phyloP scores from a whole-genome alignment of 1,140 invertebrate species.

The Apis mellifera region DNA sequence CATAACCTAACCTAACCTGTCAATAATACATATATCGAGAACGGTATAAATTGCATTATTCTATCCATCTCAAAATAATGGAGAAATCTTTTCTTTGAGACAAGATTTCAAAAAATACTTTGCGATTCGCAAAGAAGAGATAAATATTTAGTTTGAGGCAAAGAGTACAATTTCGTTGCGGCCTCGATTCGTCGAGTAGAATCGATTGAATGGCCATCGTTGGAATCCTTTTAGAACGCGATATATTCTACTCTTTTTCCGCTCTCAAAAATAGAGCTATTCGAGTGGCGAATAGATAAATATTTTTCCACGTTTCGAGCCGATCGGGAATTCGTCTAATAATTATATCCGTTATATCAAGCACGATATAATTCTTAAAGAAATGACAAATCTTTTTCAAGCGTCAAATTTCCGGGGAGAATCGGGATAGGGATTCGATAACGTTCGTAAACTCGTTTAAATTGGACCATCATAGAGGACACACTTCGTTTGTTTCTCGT shows the following conservation, averaged over 20 bases:
- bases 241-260: background rate
- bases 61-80: background rate
- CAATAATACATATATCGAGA: background rate
- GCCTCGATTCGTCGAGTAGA: background rate
- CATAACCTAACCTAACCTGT: too few species aligned
- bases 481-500: background rate
- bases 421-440: background rate
- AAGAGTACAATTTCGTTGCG: background rate
- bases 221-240: background rate
- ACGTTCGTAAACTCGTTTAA: background rate
- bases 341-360: slow-evolving; percentile 8
- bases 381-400: background rate
- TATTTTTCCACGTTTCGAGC: slow-evolving; percentile 50
- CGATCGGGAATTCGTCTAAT: slow-evolving; percentile 10
- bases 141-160: slow-evolving; percentile 22
- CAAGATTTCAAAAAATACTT: background rate
- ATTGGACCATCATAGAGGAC: background rate
- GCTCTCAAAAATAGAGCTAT: slow-evolving; percentile 42
- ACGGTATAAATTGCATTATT: background rate
- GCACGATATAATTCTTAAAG: slow-evolving; percentile 1
- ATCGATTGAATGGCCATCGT: slow-evolving; percentile 23
- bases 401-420: background rate
- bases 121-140: background rate
- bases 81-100: background rate
- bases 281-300: slow-evolving; percentile 42